Evolutionary conservation across 2,888 invertebrate species (phyloP).

Genomic region (Timema podura): DNA sequence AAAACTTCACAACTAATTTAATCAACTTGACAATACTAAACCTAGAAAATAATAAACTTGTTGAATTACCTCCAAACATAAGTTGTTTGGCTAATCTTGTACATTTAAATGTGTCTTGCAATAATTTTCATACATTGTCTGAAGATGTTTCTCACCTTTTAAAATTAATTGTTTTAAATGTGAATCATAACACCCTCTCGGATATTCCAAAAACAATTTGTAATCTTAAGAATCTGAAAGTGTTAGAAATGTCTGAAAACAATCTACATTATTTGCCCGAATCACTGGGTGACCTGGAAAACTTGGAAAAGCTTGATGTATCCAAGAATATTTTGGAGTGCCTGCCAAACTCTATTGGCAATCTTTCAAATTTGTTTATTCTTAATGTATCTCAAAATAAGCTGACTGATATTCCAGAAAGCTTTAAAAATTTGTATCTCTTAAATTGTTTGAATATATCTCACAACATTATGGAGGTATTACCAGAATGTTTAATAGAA

Average conservation of each 20-base stretch:
- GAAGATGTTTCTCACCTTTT: conserved; percentile 7
- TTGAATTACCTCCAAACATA: background rate
- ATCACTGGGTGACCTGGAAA: background rate
- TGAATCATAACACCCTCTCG: background rate
- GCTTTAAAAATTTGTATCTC: too few relatives aligned
- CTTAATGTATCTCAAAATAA: too few relatives aligned
- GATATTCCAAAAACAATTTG: conserved; percentile 2
- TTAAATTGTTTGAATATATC: background rate
- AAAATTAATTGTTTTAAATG: background rate
- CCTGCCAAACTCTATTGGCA: background rate
- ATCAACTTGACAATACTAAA: background rate
- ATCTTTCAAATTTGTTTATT: background rate
- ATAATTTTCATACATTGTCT: background rate
- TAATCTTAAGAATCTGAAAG: conserved; percentile 2
- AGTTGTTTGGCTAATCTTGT: background rate
- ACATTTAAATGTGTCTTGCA: background rate
- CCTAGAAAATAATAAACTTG: background rate
- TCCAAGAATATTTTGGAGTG: background rate
- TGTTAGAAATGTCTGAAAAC: background rate
- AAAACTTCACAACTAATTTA: background rate
- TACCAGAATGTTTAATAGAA: background rate
- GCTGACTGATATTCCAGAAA: too few relatives aligned
- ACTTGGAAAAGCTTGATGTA: background rate
- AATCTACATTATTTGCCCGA: background rate
- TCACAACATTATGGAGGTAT: background rate